These are phyloP conservation scores for Mus caroli DNA, from an alignment of 2,797 vertebrate genomes.

Conservation along the genomic window DNA sequence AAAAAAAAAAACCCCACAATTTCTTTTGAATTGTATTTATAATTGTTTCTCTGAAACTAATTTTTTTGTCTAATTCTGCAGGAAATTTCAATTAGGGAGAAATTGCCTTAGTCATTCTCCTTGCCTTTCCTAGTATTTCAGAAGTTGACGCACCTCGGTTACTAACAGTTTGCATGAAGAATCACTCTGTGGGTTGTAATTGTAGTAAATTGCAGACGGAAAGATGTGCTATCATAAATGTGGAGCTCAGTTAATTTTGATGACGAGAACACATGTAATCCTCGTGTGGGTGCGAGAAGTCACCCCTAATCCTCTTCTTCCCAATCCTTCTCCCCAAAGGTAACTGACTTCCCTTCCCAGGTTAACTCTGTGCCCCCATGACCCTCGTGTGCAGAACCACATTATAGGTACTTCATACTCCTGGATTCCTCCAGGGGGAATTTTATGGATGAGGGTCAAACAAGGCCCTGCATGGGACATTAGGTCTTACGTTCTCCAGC, in stretches of 20 bases:
- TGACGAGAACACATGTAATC: background rate
- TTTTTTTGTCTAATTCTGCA: slow-evolving; percentile 5
- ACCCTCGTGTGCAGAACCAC: slow-evolving; percentile 13
- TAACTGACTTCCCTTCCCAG: slow-evolving; percentile 2
- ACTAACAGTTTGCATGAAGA: slow-evolving; percentile 11
- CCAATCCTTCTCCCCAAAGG: background rate
- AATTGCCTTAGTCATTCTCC: slow-evolving; percentile 43
- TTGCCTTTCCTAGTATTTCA: slow-evolving; percentile 46
- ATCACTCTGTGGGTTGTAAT: slow-evolving; percentile 9
- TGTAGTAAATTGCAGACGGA: background rate
- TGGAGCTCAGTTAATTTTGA: background rate
- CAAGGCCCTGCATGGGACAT: background rate
- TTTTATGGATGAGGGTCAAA: background rate
- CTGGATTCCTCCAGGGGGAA: background rate
- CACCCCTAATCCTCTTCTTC: background rate
- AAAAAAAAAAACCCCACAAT: background rate
- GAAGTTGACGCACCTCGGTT: slow-evolving; percentile 50
- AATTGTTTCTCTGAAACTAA: slow-evolving; percentile 21
- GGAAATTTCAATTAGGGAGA: slow-evolving; percentile 53
- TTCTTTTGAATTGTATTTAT: slow-evolving; percentile 14
- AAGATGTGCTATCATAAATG: slow-evolving; percentile 14
- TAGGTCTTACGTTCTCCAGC: slow-evolving; percentile 17
- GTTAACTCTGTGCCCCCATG: background rate
- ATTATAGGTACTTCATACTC: background rate
- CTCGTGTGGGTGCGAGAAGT: background rate